phyloP scores from a whole-genome alignment of 2,888 invertebrate species.

The Periphyllus acericola region DNA sequence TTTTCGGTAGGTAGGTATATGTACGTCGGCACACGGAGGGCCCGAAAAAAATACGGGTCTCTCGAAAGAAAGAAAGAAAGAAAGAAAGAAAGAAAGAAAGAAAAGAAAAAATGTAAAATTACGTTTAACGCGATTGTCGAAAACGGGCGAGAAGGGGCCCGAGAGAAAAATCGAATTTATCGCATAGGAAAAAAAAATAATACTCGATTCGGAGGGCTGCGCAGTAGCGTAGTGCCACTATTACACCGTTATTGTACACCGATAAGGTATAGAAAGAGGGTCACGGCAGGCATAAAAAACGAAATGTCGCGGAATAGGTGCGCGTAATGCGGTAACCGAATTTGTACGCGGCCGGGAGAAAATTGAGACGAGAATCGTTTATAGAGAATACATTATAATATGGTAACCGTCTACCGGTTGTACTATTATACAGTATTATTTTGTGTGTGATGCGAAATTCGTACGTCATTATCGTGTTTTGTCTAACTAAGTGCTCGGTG shows the following conservation, averaged over 20 bases:
- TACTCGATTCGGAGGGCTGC: too few species aligned
- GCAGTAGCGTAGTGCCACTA: too few species aligned
- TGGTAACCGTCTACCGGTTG: too few species aligned
- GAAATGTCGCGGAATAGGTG: background rate
- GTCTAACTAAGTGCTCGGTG: too few species aligned
- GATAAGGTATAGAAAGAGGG: background rate
- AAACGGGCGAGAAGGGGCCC: background rate
- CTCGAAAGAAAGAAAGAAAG: background rate
- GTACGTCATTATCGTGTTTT: too few species aligned
- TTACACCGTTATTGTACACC: too few species aligned
- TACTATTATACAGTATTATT: too few species aligned
- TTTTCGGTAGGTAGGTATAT: background rate
- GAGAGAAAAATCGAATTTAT: conserved; percentile 25
- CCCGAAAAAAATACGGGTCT: background rate
- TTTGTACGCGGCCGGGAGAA: background rate
- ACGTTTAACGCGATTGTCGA: background rate
- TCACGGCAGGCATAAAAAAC: background rate
- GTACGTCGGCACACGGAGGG: background rate
- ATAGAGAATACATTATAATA: too few species aligned
- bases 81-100: background rate
- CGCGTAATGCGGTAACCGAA: background rate
- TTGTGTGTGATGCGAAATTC: too few species aligned
- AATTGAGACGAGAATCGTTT: background rate
- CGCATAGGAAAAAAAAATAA: background rate
- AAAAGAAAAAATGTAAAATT: background rate